Evolutionary conservation across 2,797 vertebrate genomes (phyloP).

Genomic region (Phrynocephalus vlangalii): DNA sequence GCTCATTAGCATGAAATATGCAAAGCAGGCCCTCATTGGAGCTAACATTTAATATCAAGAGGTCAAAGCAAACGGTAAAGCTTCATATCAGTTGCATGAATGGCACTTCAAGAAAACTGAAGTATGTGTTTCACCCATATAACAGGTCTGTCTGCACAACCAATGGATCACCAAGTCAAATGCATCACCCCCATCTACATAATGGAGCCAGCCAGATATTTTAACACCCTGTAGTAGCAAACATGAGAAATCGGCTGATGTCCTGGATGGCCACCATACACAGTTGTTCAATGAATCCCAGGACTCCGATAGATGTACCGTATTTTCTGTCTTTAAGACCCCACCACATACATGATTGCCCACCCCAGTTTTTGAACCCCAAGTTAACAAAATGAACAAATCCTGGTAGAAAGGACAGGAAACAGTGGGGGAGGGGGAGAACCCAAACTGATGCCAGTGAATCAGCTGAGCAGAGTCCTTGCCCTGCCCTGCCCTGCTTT

Average conservation of each 20-base stretch:
- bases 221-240: not conserved
- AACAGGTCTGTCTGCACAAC: not conserved
- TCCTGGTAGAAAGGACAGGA: too few relatives aligned
- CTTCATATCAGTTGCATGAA: constrained; percentile 26
- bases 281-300: not conserved
- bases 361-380: too few relatives aligned
- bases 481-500: too few relatives aligned
- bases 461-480: too few relatives aligned
- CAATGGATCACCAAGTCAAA: not conserved
- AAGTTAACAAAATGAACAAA: too few relatives aligned
- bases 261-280: not conserved
- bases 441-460: too few relatives aligned
- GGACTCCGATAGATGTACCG: not conserved
- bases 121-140: not conserved
- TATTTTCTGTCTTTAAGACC: too few relatives aligned
- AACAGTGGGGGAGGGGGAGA: too few relatives aligned
- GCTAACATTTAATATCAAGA: not conserved
- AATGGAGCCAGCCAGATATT: not conserved
- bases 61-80: not conserved
- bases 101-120: not conserved
- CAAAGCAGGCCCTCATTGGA: too few relatives aligned
- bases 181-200: not conserved
- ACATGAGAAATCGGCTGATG: not conserved
- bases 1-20: not conserved
- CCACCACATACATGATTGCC: too few relatives aligned